phyloP scores from a whole-genome alignment of 2,113 vertebrate genomes.

The Dasyornis broadbenti region DNA sequence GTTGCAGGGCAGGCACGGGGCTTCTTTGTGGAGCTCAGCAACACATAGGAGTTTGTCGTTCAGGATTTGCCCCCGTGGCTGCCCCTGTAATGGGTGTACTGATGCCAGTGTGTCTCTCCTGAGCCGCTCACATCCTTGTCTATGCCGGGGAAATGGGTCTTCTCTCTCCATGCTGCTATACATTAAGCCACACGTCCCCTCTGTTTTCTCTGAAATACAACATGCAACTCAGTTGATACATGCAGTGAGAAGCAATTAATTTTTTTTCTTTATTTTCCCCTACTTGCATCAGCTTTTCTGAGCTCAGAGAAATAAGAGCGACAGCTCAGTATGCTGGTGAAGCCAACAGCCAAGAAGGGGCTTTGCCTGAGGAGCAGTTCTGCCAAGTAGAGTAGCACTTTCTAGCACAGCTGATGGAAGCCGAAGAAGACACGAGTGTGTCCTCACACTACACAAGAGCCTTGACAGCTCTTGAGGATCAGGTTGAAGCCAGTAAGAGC shows the following conservation, averaged over 20 bases:
- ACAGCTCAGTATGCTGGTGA: neutral
- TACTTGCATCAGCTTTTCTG: neutral
- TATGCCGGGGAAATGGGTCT: neutral
- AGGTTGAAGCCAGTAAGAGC: neutral
- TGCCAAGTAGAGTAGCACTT: neutral
- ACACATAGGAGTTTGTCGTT: neutral
- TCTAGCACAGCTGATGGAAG: neutral
- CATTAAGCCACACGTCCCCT: neutral
- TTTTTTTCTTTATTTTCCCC: neutral
- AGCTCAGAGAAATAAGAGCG: neutral
- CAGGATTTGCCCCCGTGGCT: neutral
- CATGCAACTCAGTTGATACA: neutral
- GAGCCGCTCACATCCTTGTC: neutral
- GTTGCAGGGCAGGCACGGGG: neutral
- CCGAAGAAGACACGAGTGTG: neutral
- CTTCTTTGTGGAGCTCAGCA: neutral
- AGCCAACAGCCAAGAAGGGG: neutral
- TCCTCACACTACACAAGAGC: neutral
- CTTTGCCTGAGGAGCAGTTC: neutral
- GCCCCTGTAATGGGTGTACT: neutral
- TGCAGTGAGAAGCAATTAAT: neutral
- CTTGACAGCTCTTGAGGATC: neutral
- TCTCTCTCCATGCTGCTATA: neutral
- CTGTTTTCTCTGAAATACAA: neutral
- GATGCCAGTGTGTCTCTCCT: neutral